These are phyloP conservation scores for Lateolabrax maculatus DNA, from an alignment of 2,797 vertebrate species.

Conservation along the genomic window DNA sequence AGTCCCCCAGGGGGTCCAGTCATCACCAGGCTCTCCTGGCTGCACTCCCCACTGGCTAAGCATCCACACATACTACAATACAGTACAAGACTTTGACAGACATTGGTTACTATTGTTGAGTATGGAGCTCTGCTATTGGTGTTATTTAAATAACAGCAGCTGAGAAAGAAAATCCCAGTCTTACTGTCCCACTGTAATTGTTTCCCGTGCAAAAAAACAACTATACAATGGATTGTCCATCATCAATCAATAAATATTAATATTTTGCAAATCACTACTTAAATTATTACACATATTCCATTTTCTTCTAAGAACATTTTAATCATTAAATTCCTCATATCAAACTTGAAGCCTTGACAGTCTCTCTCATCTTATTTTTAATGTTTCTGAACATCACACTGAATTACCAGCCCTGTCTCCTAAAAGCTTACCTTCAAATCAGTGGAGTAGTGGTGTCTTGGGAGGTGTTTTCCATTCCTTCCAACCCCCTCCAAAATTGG, in stretches of 20 bases:
- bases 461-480: neutral
- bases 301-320: neutral
- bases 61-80: conserved; percentile 18
- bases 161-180: neutral
- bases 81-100: neutral
- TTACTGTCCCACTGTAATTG: neutral
- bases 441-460: neutral
- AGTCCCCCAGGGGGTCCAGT: conserved; percentile 49
- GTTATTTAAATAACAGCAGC: neutral
- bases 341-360: neutral
- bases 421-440: neutral
- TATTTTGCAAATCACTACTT: neutral
- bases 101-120: neutral
- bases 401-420: neutral
- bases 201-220: neutral
- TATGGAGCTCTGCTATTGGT: neutral
- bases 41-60: conserved; percentile 22
- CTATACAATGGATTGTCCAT: neutral
- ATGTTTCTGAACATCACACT: neutral
- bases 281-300: neutral
- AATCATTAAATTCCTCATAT: neutral
- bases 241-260: neutral
- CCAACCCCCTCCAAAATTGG: neutral
- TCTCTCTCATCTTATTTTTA: neutral
- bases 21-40: conserved; percentile 41